Percentiles rank a stretch among this genome's conserved stretches.
These are phyloP conservation scores for Agapornis canus DNA, from an alignment of 2,797 vertebrate species.

Conservation along the genomic window DNA sequence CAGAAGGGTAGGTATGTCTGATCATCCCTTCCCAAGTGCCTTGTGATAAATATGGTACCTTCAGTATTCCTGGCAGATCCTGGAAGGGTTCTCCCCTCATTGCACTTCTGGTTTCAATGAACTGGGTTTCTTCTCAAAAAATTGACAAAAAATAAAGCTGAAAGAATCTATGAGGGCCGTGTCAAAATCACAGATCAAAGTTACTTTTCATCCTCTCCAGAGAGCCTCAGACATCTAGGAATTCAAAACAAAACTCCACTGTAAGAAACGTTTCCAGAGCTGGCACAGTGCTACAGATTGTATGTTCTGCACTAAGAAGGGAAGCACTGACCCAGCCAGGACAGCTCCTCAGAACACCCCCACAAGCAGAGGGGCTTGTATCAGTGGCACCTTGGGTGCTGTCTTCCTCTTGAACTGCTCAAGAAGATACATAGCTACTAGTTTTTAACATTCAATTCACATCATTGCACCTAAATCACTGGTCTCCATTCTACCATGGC, in stretches of 20 bases:
- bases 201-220: slow-evolving; percentile 8
- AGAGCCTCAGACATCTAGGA: background rate
- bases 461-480: background rate
- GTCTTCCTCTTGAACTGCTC: background rate
- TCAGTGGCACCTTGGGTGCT: background rate
- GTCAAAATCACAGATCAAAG: background rate
- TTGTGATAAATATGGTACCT: background rate
- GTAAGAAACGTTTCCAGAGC: background rate
- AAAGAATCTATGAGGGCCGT: background rate
- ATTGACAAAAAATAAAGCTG: background rate
- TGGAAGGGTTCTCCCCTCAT: background rate
- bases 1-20: background rate
- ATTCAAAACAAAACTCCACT: background rate
- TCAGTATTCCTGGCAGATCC: background rate
- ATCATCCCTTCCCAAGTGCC: background rate
- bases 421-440: background rate
- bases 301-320: background rate
- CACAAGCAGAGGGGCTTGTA: background rate
- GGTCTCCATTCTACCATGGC: background rate
- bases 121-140: background rate
- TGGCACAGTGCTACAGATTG: background rate
- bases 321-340: background rate
- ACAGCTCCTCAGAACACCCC: background rate
- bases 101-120: background rate
- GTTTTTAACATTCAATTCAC: background rate